These are phyloP conservation scores for Oopsacas minuta DNA, from an alignment of 37 sponge, comb jelly and placozoan genomes.

Conservation along the genomic window DNA sequence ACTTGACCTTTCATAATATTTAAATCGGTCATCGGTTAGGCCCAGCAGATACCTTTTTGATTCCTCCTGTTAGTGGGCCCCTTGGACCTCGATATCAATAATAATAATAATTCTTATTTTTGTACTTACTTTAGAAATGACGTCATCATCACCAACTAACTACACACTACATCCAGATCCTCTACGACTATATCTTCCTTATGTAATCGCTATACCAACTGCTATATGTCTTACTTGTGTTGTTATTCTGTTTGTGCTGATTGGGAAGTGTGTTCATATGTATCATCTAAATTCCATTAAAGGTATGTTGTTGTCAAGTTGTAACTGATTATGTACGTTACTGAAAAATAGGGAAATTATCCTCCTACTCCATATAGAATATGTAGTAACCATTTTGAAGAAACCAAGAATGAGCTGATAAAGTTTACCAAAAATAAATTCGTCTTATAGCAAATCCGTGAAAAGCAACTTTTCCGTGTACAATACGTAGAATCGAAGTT, in stretches of 20 bases:
- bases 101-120: no score
- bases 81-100: background rate
- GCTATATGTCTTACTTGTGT: background rate
- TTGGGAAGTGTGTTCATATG: conserved; percentile 6
- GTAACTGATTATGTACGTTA: no score
- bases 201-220: background rate
- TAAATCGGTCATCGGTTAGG: background rate
- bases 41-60: background rate
- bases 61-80: background rate
- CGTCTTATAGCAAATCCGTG: no score
- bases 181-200: background rate
- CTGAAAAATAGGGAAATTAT: no score
- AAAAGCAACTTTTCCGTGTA: no score
- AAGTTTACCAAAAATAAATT: no score
- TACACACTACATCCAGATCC: background rate
- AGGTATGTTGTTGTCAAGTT: background rate
- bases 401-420: no score
- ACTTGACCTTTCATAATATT: background rate
- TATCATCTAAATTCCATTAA: background rate
- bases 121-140: background rate
- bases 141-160: background rate
- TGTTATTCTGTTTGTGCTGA: background rate
- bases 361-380: no score
- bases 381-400: no score
- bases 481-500: no score